phyloP scores from a whole-genome alignment of 2,888 invertebrate genomes.

The Harpalus rubripes region DNA sequence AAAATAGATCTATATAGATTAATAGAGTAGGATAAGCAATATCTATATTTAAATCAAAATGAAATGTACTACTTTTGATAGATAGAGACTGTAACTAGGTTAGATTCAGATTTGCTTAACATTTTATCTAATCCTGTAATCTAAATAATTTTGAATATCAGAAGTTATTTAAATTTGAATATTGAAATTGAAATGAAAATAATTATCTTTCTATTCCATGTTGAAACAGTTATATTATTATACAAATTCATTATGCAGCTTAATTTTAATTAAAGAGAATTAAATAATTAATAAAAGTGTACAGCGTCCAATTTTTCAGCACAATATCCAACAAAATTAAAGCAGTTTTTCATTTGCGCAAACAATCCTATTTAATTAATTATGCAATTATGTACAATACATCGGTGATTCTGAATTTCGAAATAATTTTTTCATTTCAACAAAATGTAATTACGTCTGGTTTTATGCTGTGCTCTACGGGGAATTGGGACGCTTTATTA shows the following conservation, averaged over 20 bases:
- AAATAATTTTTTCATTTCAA: constrained; percentile 38
- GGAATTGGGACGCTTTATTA: not conserved
- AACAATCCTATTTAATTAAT: constrained; percentile 37
- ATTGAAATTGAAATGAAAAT: no score
- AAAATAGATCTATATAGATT: not conserved
- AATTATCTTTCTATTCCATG: not conserved
- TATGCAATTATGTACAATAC: constrained; percentile 34
- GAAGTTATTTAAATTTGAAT: no score
- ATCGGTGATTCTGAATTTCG: constrained; percentile 35
- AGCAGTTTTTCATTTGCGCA: constrained; percentile 34
- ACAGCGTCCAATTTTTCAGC: constrained; percentile 14
- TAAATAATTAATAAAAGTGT: constrained; percentile 26
- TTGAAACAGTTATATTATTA: not conserved
- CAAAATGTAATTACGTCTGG: constrained; percentile 8
- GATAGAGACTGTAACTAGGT: not conserved
- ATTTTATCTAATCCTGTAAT: not conserved
- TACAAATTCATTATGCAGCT: constrained; percentile 6
- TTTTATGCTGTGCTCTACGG: not conserved
- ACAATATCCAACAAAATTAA: constrained; percentile 31
- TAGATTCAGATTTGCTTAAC: not conserved
- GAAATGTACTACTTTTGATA: not conserved
- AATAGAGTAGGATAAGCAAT: not conserved
- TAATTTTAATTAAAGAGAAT: constrained; percentile 29
- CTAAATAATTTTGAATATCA: no score
- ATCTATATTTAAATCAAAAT: not conserved